Evolutionary conservation across 2,113 vertebrate species (phyloP).

Genomic region (Hippocampus comes): DNA sequence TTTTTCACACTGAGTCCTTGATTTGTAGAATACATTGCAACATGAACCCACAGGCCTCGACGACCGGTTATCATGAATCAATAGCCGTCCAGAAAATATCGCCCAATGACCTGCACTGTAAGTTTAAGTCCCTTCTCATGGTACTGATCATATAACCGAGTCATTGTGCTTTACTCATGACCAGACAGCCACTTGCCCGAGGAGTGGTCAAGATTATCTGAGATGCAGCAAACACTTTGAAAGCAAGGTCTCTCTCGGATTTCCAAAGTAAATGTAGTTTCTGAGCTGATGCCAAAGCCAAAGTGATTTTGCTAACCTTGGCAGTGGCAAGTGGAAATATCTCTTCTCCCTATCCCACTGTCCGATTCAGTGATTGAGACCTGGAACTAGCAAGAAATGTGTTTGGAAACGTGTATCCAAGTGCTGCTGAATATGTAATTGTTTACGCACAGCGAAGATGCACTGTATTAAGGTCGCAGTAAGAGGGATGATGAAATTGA

Average conservation of each 20-base stretch:
- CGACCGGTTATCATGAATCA: not conserved
- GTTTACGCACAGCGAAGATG: constrained; percentile 34
- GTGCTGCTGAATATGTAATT: constrained; percentile 25
- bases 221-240: constrained; percentile 58
- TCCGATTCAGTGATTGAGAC: constrained; percentile 27
- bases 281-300: constrained; percentile 46
- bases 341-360: constrained; percentile 44
- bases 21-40: too few species aligned
- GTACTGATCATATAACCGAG: constrained; percentile 46
- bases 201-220: constrained; percentile 59
- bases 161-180: constrained; percentile 47
- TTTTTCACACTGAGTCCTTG: too few species aligned
- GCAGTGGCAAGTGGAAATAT: constrained; percentile 56
- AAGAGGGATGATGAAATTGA: constrained; percentile 18
- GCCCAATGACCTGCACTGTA: constrained; percentile 11
- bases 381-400: constrained; percentile 51
- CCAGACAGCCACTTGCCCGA: constrained; percentile 49
- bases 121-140: constrained; percentile 13
- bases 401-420: constrained; percentile 24
- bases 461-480: constrained; percentile 20
- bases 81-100: constrained; percentile 17
- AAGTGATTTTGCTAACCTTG: constrained; percentile 50
- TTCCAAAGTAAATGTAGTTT: constrained; percentile 57
- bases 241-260: constrained; percentile 57
- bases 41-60: too few species aligned